phyloP scores from a whole-genome alignment of 1,140 invertebrate genomes.

The Octopus sinensis region DNA sequence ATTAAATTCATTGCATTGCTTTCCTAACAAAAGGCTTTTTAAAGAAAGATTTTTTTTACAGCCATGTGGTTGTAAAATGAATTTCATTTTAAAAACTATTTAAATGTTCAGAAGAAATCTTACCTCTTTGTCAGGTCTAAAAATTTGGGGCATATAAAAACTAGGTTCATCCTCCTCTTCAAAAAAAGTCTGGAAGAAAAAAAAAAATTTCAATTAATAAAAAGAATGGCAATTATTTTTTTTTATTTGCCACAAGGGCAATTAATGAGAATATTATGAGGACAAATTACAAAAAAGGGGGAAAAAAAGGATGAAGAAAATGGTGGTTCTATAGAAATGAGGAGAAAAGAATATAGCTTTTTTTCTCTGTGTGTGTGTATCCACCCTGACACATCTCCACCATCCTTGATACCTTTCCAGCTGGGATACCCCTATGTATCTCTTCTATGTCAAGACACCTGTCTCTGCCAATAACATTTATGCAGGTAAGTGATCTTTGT shows the following conservation, averaged over 20 bases:
- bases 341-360: background rate
- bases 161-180: slow-evolving; percentile 45
- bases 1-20: background rate
- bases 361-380: background rate
- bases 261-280: background rate
- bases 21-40: background rate
- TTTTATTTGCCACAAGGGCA: background rate
- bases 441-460: no score
- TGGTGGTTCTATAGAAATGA: background rate
- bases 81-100: background rate
- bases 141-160: slow-evolving; percentile 23
- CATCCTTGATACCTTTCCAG: no score
- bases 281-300: background rate
- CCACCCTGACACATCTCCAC: no score
- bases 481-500: no score
- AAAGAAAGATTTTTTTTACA: background rate
- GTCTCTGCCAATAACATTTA: no score
- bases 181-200: slow-evolving; percentile 32
- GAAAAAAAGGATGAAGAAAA: background rate
- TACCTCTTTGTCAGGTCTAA: slow-evolving; percentile 14
- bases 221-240: background rate
- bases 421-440: no score
- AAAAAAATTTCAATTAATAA: background rate
- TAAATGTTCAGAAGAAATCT: background rate
- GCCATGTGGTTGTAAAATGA: background rate